Evolutionary conservation across 1,140 invertebrate species (phyloP).

Genomic region (Drosophila repletoides): DNA sequence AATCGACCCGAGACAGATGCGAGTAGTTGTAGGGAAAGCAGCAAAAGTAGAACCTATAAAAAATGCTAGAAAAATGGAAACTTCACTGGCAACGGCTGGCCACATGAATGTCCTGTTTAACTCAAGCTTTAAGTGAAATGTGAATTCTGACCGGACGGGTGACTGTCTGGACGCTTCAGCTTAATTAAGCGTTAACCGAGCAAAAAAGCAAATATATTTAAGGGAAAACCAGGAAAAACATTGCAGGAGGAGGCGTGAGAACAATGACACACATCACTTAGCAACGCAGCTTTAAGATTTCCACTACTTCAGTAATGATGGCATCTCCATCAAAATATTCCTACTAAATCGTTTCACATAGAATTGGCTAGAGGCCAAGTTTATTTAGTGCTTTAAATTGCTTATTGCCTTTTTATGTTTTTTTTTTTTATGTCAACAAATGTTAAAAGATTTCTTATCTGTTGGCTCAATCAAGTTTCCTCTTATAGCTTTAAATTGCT

Average conservation of each 20-base stretch:
- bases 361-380: too few species aligned
- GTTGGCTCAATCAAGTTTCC: too few species aligned
- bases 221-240: too few species aligned
- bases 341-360: too few species aligned
- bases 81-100: background rate
- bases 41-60: background rate
- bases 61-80: background rate
- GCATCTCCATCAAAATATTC: too few species aligned
- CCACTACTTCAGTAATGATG: too few species aligned
- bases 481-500: too few species aligned
- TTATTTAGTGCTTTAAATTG: too few species aligned
- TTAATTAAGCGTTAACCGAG: conserved; percentile 19
- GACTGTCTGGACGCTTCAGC: conserved; percentile 1
- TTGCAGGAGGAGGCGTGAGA: background rate
- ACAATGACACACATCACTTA: background rate
- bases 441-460: too few species aligned
- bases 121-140: conserved; percentile 19
- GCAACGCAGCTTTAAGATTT: too few species aligned
- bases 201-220: conserved; percentile 6
- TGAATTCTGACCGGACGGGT: conserved; percentile 5
- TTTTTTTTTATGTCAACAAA: too few species aligned
- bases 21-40: background rate
- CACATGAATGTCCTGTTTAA: conserved; percentile 5
- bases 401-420: too few species aligned
- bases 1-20: conserved; percentile 39